A percentile compares a stretch with the other conserved stretches of the same genome.
These are phyloP conservation scores for Psylliodes chrysocephalus DNA, from an alignment of 2,888 invertebrate species.

Conservation along the genomic window DNA sequence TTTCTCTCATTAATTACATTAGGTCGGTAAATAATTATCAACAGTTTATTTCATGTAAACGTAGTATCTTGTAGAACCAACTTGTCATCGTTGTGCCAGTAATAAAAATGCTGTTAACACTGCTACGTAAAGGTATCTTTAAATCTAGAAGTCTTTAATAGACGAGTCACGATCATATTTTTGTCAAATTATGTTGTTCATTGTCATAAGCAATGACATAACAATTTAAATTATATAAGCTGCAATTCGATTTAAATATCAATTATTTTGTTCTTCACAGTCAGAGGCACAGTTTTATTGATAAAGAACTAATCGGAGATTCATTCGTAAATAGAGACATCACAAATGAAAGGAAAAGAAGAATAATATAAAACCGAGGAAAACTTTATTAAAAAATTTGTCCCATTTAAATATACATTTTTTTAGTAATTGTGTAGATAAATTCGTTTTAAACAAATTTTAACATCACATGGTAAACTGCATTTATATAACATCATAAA, in stretches of 20 bases:
- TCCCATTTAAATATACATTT: too few species aligned
- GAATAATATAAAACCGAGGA: too few species aligned
- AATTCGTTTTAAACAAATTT: too few species aligned
- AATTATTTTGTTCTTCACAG: background rate
- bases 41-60: conserved; percentile 6
- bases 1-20: too few species aligned
- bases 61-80: background rate
- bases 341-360: too few species aligned
- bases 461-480: too few species aligned
- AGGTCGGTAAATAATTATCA: too few species aligned
- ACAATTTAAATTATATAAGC: background rate
- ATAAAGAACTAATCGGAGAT: too few species aligned
- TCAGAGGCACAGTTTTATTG: background rate
- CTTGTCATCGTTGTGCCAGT: conserved; percentile 1
- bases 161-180: conserved; percentile 8
- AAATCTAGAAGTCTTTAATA: conserved; percentile 14
- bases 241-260: background rate
- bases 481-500: too few species aligned
- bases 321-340: too few species aligned
- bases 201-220: conserved; percentile 1
- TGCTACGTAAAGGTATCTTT: background rate
- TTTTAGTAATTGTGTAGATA: too few species aligned
- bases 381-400: too few species aligned
- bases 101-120: conserved; percentile 15
- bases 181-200: conserved; percentile 13